These are phyloP conservation scores for Lycaena phlaeas DNA, from an alignment of 2,888 invertebrate species.

Conservation along the genomic window DNA sequence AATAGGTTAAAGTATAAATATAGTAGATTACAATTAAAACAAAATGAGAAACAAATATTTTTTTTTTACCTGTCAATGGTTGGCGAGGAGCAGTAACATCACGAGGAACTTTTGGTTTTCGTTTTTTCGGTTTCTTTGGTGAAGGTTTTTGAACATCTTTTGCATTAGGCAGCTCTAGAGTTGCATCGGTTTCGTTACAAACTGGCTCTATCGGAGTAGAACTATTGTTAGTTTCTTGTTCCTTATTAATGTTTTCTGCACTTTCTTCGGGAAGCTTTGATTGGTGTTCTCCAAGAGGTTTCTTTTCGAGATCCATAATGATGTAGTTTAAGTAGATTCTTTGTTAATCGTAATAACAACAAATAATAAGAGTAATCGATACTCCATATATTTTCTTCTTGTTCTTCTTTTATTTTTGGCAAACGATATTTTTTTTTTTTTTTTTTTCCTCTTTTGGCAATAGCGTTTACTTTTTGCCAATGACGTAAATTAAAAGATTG, in stretches of 20 bases:
- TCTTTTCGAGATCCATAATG: constrained; percentile 20
- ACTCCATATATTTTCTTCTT: no score
- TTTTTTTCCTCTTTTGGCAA: no score
- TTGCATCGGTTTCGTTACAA: constrained; percentile 17
- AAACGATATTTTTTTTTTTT: no score
- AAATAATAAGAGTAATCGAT: no score
- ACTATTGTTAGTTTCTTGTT: constrained; percentile 14
- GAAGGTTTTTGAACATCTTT: constrained; percentile 45
- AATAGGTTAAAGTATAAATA: no score
- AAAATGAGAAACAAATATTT: no score
- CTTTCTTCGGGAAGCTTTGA: constrained; percentile 18
- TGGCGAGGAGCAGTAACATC: constrained; percentile 82
- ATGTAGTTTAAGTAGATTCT: no score
- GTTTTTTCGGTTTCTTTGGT: constrained; percentile 73
- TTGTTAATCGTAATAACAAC: no score
- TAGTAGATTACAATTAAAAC: no score
- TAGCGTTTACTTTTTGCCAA: no score
- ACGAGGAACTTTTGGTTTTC: constrained; percentile 78
- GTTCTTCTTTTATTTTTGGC: no score
- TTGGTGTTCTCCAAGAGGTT: constrained; percentile 16
- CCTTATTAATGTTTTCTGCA: constrained; percentile 16
- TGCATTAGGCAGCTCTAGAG: constrained; percentile 11
- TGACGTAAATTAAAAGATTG: no score
- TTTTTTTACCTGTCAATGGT: constrained; percentile 82
- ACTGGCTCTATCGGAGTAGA: constrained; percentile 12